A percentile compares a stretch with the other conserved stretches of the same genome.
Evolutionary conservation across 2,888 invertebrate genomes (phyloP).

Genomic region (Standfussiana lucernea): DNA sequence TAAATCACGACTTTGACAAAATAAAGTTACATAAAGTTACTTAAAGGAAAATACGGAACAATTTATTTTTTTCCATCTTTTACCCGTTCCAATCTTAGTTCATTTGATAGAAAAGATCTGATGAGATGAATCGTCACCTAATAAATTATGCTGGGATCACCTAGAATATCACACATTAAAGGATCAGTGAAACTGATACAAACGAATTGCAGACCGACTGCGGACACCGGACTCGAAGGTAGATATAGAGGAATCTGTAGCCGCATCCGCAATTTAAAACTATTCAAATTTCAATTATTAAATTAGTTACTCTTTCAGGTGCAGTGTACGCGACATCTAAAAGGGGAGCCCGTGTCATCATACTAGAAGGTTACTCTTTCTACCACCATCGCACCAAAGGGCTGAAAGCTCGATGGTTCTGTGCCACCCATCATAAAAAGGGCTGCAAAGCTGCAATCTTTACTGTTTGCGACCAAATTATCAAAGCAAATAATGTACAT

Average conservation of each 20-base stretch:
- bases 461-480: constrained; percentile 46
- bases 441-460: constrained; percentile 51
- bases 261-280: background rate
- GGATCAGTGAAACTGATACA: background rate
- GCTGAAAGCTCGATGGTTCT: constrained; percentile 50
- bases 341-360: constrained; percentile 41
- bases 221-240: background rate
- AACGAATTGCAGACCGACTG: background rate
- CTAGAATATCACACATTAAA: background rate
- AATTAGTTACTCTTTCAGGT: constrained; percentile 19
- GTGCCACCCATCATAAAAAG: constrained; percentile 34
- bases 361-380: constrained; percentile 49
- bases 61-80: background rate
- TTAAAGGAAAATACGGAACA: background rate
- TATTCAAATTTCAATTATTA: background rate
- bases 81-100: background rate
- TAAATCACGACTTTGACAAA: background rate
- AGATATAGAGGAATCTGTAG: background rate
- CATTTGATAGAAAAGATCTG: background rate
- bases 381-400: constrained; percentile 43
- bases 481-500: constrained; percentile 55
- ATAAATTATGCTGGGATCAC: background rate
- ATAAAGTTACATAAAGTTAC: background rate
- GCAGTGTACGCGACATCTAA: constrained; percentile 36
- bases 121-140: background rate